These are phyloP conservation scores for Heterotilapia buettikoferi DNA, from an alignment of 2,113 vertebrate species.

Conservation along the genomic window DNA sequence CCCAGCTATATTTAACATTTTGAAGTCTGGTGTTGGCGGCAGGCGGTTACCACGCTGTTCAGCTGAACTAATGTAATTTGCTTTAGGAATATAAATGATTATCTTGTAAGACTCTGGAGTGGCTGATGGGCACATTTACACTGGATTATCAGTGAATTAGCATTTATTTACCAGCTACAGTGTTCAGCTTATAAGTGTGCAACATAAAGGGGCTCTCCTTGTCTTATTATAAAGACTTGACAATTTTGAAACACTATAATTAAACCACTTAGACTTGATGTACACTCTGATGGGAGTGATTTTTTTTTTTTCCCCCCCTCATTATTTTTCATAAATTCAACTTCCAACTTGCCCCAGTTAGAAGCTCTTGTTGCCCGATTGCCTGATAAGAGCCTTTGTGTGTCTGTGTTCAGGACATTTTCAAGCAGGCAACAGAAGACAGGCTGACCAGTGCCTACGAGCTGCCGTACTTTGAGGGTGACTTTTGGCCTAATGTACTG, in stretches of 20 bases:
- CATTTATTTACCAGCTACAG: not conserved
- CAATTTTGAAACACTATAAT: not conserved
- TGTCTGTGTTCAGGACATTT: slow-evolving; percentile 83
- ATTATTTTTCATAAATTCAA: not conserved
- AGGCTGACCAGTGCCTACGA: slow-evolving; percentile 94
- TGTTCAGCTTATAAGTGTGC: not conserved
- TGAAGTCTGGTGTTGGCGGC: not conserved
- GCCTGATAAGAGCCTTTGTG: not conserved
- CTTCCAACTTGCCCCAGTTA: not conserved
- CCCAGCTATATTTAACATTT: not conserved
- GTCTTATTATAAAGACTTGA: not conserved
- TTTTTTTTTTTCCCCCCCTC: too few relatives aligned
- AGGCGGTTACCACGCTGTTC: not conserved
- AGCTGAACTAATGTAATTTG: not conserved
- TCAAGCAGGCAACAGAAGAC: slow-evolving; percentile 97
- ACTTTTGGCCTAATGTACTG: slow-evolving; percentile 98
- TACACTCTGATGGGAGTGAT: not conserved
- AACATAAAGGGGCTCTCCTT: not conserved
- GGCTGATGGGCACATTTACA: not conserved
- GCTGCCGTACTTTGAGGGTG: slow-evolving; percentile 96
- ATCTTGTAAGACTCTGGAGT: not conserved
- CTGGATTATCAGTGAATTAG: not conserved
- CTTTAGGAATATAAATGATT: not conserved
- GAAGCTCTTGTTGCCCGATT: not conserved
- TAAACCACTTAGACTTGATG: not conserved